Evolutionary conservation across 2,113 vertebrate genomes (phyloP), one percentile per base, ranked within the genome.

Genomic region (Oreochromis spilurus): DNA sequence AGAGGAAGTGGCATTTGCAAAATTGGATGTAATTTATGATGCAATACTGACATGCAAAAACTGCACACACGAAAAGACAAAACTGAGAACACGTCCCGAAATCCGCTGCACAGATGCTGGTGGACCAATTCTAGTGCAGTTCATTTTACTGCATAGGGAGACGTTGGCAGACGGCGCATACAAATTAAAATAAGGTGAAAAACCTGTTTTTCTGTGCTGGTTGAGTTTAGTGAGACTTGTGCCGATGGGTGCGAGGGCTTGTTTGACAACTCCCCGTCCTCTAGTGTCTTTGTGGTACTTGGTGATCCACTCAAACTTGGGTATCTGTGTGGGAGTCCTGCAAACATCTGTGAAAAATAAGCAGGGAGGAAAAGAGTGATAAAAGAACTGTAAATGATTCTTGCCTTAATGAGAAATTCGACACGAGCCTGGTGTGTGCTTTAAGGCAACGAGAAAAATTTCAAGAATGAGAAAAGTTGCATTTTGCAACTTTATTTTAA

Each of bases 291-390:
- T 94, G 13, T 90, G 86, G 90, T 97, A 96, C 77, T 95, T 95
- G 21, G 78, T 84, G 75, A 97, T 94, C 97, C 97, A 97, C 34
- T 92, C 92, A 72, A 97, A 97, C 34, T 94, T 94, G 1, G 88
- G 95, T 4, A 83, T 85, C 19, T 82, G 26, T 8, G 92, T 34
- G 19, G 95, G 88, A 57, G 94, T 89, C 90, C 96, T 93, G 87
- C 95, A 95, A 36, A 96, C 94, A 88, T 97, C 96, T 97, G 60
- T 26, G 81, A 7, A 34, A 77, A 83, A 85, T 9, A 50, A 19
- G 67, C 2, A 81, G 24, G 83, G n/a, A 48, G 40, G 55, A 48
- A n/a, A 58, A 62, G 21, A 52, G 43, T 53, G 36, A 75, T 17
- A 6, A 6, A 62, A 48, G 17, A 72, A 19, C 4, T 10, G 6